Base-by-base conservation (phyloP, 2,888 invertebrate species). In the Horisme vitalbata region DNA sequence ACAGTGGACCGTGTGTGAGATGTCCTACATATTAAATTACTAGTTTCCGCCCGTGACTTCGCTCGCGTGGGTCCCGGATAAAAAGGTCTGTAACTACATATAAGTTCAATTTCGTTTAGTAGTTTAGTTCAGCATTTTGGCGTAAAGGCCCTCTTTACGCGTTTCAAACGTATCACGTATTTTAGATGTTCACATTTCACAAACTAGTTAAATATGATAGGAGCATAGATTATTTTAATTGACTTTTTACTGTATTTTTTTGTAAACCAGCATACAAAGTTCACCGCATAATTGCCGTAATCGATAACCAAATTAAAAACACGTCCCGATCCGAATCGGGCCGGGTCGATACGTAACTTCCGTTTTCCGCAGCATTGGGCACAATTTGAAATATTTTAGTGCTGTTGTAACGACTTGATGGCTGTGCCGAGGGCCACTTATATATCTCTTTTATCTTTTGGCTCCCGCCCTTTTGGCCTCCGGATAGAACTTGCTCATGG, bases 361-460 rank as follows among this genome's bases (percentile, higher is more conserved):
- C 89, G 89, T 87, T 90, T 90, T 88, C 87, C 87, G 76, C 81
- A 75, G 75, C 89, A 88, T 90, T 90, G 88, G 82, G 85, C 83
- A 83, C 88, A 81, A 87, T 90, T 90, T 90, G 90, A 90, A 89
- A 90, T 89, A 90, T 90, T 86, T 88, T 84, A 90, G 79, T 86
- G 78, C 78, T 80, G 75, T 88, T 89, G 84, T 90, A 90, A 90
- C 88, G 90, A 89, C 88, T 86, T 86, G 87, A 88, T 89, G 85
- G 86, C 79, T 75, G 78, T 82, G 83, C 81, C 76, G 81, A 85
- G 86, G 86, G 86, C 87, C 83, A 88, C 88, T 89, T 87, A 86
- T 87, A 88, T 87, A 86, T 89, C 85, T 82, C 85, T 85, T 88
- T 88, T 88, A 89, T 89, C 87, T 88, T 81, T 84, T 81, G 81